Conservation (phyloP, 2,797 vertebrate genomes). For the Dendrocincla fuliginosa region DNA sequence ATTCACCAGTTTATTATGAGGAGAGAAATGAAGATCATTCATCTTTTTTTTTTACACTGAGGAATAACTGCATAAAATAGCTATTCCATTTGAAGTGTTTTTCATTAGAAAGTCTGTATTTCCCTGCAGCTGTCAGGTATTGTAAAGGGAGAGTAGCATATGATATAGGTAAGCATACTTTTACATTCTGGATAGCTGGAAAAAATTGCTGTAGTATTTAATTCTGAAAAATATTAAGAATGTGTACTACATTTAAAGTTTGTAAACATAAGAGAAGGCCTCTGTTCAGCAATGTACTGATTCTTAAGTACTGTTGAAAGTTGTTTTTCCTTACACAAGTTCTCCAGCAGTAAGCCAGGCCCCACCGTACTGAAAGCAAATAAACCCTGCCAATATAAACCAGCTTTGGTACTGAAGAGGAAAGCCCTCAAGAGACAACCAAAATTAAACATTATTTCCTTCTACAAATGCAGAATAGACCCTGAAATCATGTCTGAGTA, state of each 20-base stretch:
- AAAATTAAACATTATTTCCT: background rate
- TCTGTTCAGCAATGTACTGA: background rate
- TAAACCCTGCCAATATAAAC: background rate
- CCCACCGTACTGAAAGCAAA: background rate
- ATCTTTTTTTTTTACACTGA: background rate
- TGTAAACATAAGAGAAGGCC: background rate
- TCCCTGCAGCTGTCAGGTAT: background rate
- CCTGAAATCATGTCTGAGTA: background rate
- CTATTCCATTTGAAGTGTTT: background rate
- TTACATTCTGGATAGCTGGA: background rate
- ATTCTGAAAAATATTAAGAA: background rate
- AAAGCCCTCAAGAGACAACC: background rate
- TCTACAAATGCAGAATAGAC: background rate
- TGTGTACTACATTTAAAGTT: background rate
- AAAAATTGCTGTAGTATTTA: background rate
- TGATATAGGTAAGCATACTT: background rate
- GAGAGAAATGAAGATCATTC: background rate
- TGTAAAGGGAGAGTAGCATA: background rate
- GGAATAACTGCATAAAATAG: background rate
- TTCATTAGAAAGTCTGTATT: background rate
- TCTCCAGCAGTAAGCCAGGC: background rate
- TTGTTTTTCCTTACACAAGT: fast-evolving
- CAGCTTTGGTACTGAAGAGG: background rate
- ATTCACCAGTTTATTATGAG: background rate
- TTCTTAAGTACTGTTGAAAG: background rate